Evolutionary conservation across 30 jellyfish, hydroid and myxozoan genomes (phyloP).

Genomic region (Turritopsis dohrnii): DNA sequence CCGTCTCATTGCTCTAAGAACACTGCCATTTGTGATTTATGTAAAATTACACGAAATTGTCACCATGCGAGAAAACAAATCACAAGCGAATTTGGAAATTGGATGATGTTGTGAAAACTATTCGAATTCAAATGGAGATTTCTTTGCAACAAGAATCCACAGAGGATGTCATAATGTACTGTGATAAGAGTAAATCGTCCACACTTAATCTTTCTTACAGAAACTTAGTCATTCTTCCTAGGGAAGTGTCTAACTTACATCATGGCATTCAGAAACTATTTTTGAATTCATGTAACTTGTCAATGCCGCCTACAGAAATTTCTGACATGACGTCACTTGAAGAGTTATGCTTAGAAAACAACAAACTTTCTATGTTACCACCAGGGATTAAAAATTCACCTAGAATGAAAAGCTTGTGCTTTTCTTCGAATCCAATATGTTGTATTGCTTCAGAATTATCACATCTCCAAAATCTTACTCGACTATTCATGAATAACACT

Average conservation of each 20-base stretch:
- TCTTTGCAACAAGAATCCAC: not conserved
- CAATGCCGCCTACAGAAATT: slow-evolving; percentile 84
- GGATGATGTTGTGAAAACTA: not conserved
- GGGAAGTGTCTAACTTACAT: slow-evolving; percentile 25
- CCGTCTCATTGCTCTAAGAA: not conserved
- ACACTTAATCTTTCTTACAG: slow-evolving; percentile 54
- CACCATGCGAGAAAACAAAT: not conserved
- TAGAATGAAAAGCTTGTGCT: slow-evolving; percentile 49
- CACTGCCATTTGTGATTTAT: not conserved
- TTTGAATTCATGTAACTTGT: slow-evolving; percentile 39
- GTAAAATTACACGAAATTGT: not conserved
- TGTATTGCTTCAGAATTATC: slow-evolving; percentile 51
- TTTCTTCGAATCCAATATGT: slow-evolving; percentile 77
- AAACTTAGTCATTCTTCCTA: slow-evolving; percentile 55
- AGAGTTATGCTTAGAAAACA: slow-evolving; percentile 73
- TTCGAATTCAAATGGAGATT: not conserved
- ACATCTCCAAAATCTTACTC: slow-evolving; percentile 34
- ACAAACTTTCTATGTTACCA: slow-evolving; percentile 73
- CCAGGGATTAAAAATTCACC: slow-evolving; percentile 38
- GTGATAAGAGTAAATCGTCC: not conserved
- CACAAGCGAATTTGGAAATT: not conserved
- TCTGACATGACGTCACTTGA: slow-evolving; percentile 37
- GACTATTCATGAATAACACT: slow-evolving; percentile 50
- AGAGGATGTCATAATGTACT: not conserved
- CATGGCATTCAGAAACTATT: slow-evolving; percentile 26